Conservation (phyloP, 2,888 invertebrate species). For the Galerucella nymphaeae region DNA sequence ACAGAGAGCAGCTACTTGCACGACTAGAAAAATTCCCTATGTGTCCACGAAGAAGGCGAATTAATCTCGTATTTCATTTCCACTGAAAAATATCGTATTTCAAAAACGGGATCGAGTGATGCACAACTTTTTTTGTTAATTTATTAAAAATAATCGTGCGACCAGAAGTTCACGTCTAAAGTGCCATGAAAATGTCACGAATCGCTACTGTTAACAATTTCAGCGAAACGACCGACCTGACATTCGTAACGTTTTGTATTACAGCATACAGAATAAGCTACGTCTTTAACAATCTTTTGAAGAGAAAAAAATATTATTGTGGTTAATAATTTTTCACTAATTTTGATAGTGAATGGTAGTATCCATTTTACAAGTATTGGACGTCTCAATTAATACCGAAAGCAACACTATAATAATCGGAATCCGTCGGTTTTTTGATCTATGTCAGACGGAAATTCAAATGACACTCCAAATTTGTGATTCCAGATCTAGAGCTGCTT, state of each 20-base stretch:
- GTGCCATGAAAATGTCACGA: slow-evolving; percentile 2
- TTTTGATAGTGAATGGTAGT: too few relatives aligned
- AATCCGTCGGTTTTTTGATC: too few relatives aligned
- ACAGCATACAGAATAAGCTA: not conserved
- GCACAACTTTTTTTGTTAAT: slow-evolving; percentile 12
- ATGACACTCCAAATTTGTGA: too few relatives aligned
- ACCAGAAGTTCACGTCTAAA: slow-evolving; percentile 15
- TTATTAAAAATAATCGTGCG: slow-evolving; percentile 24
- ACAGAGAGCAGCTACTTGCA: slow-evolving; percentile 46
- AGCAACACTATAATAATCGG: too few relatives aligned
- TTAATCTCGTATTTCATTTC: slow-evolving; percentile 50
- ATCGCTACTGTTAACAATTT: slow-evolving; percentile 17
- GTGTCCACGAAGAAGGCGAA: slow-evolving; percentile 42
- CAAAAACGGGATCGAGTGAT: slow-evolving; percentile 30
- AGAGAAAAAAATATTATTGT: not conserved
- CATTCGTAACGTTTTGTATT: not conserved
- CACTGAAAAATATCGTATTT: slow-evolving; percentile 39
- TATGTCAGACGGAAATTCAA: too few relatives aligned
- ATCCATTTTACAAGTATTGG: too few relatives aligned
- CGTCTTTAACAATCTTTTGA: not conserved
- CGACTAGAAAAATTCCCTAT: slow-evolving; percentile 47
- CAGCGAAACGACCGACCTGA: not conserved
- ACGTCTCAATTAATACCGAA: too few relatives aligned
- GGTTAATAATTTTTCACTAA: too few relatives aligned
- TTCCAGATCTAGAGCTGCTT: too few relatives aligned